Conservation (phyloP, 1,140 invertebrate species). For the Muscidifurax raptorellus region DNA sequence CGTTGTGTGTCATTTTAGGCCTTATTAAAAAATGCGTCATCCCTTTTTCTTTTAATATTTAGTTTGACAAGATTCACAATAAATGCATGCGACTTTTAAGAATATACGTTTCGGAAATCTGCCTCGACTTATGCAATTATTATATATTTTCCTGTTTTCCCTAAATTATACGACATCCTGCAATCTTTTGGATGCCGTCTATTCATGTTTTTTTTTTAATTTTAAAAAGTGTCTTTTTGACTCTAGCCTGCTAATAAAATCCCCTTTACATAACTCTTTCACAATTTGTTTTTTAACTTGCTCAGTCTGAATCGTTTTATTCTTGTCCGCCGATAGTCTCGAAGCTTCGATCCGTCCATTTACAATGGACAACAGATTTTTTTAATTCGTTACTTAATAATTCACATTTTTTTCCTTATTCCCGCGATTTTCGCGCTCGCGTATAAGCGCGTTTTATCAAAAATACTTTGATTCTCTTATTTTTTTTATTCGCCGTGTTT, state of each 20-base stretch:
- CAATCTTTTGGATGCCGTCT: neutral
- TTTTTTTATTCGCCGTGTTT: conserved; percentile 3
- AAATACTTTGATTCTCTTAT: conserved; percentile 45
- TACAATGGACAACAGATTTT: conserved; percentile 43
- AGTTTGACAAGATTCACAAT: conserved; percentile 39
- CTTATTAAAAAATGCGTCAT: conserved; percentile 46
- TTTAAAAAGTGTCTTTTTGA: neutral
- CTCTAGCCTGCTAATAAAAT: conserved; percentile 23
- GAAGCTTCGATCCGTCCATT: conserved; percentile 52
- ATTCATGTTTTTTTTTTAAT: neutral
- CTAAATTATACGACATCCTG: neutral
- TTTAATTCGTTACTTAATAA: conserved; percentile 16
- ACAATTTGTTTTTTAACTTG: conserved; percentile 28
- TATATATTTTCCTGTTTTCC: conserved; percentile 4
- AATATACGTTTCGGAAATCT: conserved; percentile 13
- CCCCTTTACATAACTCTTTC: neutral
- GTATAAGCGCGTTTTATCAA: conserved; percentile 47
- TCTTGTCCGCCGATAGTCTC: conserved; percentile 39
- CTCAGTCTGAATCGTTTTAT: conserved; percentile 38
- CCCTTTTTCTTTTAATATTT: neutral
- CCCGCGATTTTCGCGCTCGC: conserved; percentile 42
- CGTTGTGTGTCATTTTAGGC: conserved; percentile 48
- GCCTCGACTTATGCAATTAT: neutral
- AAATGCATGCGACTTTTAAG: conserved; percentile 41
- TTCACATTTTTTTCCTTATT: neutral